Evolutionary conservation across 2,797 vertebrate species (phyloP).

Genomic region (Tolypeutes matacus): DNA sequence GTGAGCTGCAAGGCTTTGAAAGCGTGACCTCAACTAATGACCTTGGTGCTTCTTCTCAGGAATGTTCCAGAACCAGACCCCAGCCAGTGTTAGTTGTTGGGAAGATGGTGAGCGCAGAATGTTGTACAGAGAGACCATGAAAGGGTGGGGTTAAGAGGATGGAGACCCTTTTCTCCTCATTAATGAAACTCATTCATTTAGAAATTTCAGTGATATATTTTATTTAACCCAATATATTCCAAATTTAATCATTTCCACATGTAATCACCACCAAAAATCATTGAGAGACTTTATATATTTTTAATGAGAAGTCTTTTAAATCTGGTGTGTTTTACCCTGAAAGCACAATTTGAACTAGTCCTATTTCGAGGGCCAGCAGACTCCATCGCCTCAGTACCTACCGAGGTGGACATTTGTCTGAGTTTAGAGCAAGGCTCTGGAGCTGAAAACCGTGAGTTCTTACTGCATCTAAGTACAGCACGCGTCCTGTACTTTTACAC

Average conservation of each 20-base stretch:
- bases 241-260: neutral
- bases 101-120: neutral
- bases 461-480: neutral
- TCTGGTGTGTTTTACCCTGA: neutral
- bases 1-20: neutral
- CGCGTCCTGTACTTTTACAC: neutral
- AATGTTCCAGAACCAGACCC: neutral
- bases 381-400: neutral
- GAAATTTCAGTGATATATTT: neutral
- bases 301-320: neutral
- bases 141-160: neutral
- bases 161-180: neutral
- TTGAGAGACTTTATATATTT: neutral
- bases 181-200: conserved; percentile 65
- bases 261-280: neutral
- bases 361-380: neutral
- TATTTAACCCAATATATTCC: neutral
- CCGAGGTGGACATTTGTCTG: neutral
- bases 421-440: neutral
- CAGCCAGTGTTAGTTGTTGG: neutral
- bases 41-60: neutral
- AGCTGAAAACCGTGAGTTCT: neutral
- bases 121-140: neutral
- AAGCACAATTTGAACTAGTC: neutral
- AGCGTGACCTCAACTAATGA: neutral